These are phyloP conservation scores for Exocentrus adspersus DNA, from an alignment of 2,888 invertebrate species.

Conservation along the genomic window DNA sequence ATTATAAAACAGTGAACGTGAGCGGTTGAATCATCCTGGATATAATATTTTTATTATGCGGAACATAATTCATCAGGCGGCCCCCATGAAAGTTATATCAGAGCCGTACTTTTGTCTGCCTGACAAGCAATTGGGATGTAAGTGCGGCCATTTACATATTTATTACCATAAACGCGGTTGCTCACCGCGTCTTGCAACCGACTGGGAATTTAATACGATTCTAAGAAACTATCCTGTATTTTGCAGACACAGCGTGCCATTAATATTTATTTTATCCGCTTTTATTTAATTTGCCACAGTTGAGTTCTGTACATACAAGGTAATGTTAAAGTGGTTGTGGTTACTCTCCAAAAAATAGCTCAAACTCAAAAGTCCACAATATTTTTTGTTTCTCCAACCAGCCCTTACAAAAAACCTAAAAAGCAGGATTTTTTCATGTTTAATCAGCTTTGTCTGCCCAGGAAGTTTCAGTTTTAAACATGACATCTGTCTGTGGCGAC, in stretches of 20 bases:
- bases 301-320: too few relatives aligned
- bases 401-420: too few relatives aligned
- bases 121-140: conserved; percentile 17
- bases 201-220: background rate
- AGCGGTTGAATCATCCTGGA: conserved; percentile 1
- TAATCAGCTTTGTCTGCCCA: background rate
- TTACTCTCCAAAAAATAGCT: too few relatives aligned
- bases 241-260: background rate
- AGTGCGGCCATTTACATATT: conserved; percentile 8
- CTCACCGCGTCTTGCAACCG: background rate
- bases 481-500: background rate
- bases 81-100: conserved; percentile 1
- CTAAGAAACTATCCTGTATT: background rate
- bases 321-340: too few relatives aligned
- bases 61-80: background rate
- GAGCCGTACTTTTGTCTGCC: background rate
- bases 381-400: too few relatives aligned
- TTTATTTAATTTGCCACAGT: too few relatives aligned
- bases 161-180: conserved; percentile 3
- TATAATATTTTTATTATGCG: conserved; percentile 3
- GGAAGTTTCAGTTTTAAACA: background rate
- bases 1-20: background rate
- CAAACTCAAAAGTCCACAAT: too few relatives aligned
- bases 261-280: background rate
- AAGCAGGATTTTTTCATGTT: background rate